Percentiles rank a stretch among this genome's conserved stretches.
phyloP scores from a whole-genome alignment of 2,797 vertebrate species.

The Podarcis lilfordi region DNA sequence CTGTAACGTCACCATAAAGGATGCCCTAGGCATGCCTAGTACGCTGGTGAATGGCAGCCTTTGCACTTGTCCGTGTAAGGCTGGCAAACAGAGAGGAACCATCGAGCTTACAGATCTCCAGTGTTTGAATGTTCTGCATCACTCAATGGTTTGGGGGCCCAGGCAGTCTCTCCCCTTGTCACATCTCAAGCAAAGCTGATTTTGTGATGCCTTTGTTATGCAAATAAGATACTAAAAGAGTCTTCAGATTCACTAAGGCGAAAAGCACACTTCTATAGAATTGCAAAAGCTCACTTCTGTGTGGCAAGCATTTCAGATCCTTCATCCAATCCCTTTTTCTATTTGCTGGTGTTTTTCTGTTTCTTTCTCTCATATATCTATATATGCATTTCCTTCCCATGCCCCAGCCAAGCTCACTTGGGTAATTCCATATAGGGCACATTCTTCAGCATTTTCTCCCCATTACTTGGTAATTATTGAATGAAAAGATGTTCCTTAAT shows the following conservation, averaged over 20 bases:
- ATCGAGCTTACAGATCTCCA: background rate
- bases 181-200: constrained; percentile 44
- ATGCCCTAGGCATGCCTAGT: background rate
- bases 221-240: constrained; percentile 44
- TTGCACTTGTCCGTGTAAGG: background rate
- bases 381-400: constrained; percentile 35
- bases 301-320: background rate
- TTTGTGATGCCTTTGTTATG: constrained; percentile 44
- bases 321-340: constrained; percentile 34
- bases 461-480: constrained; percentile 45
- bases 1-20: background rate
- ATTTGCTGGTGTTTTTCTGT: constrained; percentile 13
- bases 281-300: constrained; percentile 31
- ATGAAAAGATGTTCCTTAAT: background rate
- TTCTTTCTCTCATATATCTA: background rate
- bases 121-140: background rate
- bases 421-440: background rate
- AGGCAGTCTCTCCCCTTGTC: background rate
- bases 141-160: background rate
- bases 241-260: constrained; percentile 30
- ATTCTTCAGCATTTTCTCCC: constrained; percentile 25
- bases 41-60: background rate
- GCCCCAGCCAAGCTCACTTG: background rate
- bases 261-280: constrained; percentile 39
- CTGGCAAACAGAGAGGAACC: constrained; percentile 16